Percentiles rank a stretch among this genome's conserved stretches.
Evolutionary conservation across 2,888 invertebrate species (phyloP).

Genomic region (Caenorhabditis sulstoni): DNA sequence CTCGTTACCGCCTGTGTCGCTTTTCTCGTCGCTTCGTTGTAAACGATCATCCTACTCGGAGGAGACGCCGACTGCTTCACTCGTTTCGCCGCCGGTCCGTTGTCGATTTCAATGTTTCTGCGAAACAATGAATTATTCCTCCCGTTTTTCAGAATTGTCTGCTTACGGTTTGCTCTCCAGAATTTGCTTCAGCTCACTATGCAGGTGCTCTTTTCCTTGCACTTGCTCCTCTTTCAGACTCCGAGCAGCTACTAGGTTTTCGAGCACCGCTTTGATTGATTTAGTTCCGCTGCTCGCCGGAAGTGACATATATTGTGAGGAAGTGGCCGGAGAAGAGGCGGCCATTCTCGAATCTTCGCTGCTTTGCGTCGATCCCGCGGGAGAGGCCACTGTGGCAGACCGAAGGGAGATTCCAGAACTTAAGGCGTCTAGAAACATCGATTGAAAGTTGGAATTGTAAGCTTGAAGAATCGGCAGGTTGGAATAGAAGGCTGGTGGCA

Average conservation of each 20-base stretch:
- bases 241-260: slow-evolving; percentile 34
- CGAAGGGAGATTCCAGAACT: slow-evolving; percentile 11
- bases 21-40: slow-evolving; percentile 31
- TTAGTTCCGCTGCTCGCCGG: slow-evolving; percentile 32
- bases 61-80: slow-evolving; percentile 14
- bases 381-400: slow-evolving; percentile 24
- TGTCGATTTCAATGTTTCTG: slow-evolving; percentile 24
- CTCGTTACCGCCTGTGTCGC: slow-evolving; percentile 7
- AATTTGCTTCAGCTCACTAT: slow-evolving; percentile 27
- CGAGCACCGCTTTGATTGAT: slow-evolving; percentile 38
- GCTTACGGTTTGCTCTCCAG: slow-evolving; percentile 1
- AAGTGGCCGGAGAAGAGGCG: slow-evolving; percentile 29
- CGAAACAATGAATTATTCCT: too few relatives aligned
- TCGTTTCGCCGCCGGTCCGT: slow-evolving; percentile 22
- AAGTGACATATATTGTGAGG: neutral
- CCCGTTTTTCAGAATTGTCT: too few relatives aligned
- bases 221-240: slow-evolving; percentile 25
- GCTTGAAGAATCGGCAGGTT: neutral
- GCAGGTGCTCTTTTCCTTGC: slow-evolving; percentile 1
- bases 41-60: slow-evolving; percentile 39
- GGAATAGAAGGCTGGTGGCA: neutral
- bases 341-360: slow-evolving; percentile 51
- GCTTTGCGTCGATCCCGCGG: slow-evolving; percentile 49
- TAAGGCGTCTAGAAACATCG: slow-evolving; percentile 82
- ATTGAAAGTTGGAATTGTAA: neutral